Conservation (phyloP, 2,888 invertebrate genomes). For the Ganaspis brasiliensis region DNA sequence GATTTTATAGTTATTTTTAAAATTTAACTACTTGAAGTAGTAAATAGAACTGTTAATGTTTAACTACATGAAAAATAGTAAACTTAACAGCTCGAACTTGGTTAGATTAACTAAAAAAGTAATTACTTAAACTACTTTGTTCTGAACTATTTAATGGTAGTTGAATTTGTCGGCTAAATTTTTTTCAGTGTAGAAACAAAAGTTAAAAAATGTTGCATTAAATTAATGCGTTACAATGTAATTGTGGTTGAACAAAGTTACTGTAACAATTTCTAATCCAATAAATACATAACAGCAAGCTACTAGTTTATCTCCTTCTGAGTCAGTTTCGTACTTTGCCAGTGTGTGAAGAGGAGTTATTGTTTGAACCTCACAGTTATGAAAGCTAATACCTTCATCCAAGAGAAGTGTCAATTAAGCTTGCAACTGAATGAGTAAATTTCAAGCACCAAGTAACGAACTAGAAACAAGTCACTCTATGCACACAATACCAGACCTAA, state of each 20-base stretch:
- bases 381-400: constrained; percentile 23
- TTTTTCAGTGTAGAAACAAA: too few species aligned
- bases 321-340: constrained; percentile 4
- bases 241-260: neutral
- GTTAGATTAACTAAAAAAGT: too few species aligned
- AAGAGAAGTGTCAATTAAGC: constrained; percentile 22
- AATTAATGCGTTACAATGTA: neutral
- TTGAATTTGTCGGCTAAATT: too few species aligned
- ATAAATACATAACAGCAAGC: constrained; percentile 25
- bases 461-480: constrained; percentile 15
- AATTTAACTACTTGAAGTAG: too few species aligned
- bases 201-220: too few species aligned
- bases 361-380: constrained; percentile 35
- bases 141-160: too few species aligned
- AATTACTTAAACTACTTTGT: too few species aligned
- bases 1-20: too few species aligned
- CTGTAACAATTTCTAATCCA: constrained; percentile 8
- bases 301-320: constrained; percentile 24
- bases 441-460: constrained; percentile 37
- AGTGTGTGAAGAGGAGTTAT: constrained; percentile 5
- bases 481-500: constrained; percentile 3
- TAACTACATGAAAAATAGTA: too few species aligned
- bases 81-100: too few species aligned
- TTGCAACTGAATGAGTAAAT: constrained; percentile 28
- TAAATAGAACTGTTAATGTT: too few species aligned